phyloP scores from a whole-genome alignment of 2,888 invertebrate genomes.

The Tortrix viridana region DNA sequence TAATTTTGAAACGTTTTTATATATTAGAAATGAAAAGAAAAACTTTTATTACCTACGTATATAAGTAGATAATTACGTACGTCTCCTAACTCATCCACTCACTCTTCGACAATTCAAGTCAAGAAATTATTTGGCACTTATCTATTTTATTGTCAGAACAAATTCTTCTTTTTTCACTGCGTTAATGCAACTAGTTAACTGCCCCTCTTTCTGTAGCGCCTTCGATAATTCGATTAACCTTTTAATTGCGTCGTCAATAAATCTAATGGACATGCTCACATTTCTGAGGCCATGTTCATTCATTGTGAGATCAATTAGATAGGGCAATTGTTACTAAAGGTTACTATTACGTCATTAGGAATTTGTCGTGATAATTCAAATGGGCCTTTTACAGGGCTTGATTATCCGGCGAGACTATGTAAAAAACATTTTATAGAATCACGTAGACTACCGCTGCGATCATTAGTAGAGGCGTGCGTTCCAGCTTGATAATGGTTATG shows the following conservation, averaged over 20 bases:
- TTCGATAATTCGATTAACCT: constrained; percentile 75
- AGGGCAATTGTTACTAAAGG: constrained; percentile 49
- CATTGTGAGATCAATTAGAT: constrained; percentile 72
- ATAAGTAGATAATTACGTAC: too few species aligned
- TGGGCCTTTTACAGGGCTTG: constrained; percentile 14
- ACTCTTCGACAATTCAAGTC: too few species aligned
- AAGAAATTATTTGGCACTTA: background rate
- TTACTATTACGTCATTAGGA: constrained; percentile 41
- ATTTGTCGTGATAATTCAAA: constrained; percentile 29
- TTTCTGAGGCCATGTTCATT: constrained; percentile 68
- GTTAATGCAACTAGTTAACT: background rate
- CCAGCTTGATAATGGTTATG: constrained; percentile 50
- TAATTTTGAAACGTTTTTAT: too few species aligned
- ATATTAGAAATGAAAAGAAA: too few species aligned
- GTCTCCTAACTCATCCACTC: too few species aligned
- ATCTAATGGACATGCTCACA: constrained; percentile 62
- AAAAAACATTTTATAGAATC: constrained; percentile 32
- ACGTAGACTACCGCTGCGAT: constrained; percentile 41
- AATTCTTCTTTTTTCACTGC: too few species aligned
- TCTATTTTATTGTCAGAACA: background rate
- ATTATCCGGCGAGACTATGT: constrained; percentile 8
- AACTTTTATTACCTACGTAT: too few species aligned
- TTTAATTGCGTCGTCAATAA: constrained; percentile 67
- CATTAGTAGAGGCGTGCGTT: constrained; percentile 48
- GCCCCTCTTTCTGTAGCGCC: constrained; percentile 22